Percentiles rank a stretch among this genome's conserved stretches.
Evolutionary conservation across 2,888 invertebrate genomes (phyloP).

Genomic region (Chrysina gloriosa): DNA sequence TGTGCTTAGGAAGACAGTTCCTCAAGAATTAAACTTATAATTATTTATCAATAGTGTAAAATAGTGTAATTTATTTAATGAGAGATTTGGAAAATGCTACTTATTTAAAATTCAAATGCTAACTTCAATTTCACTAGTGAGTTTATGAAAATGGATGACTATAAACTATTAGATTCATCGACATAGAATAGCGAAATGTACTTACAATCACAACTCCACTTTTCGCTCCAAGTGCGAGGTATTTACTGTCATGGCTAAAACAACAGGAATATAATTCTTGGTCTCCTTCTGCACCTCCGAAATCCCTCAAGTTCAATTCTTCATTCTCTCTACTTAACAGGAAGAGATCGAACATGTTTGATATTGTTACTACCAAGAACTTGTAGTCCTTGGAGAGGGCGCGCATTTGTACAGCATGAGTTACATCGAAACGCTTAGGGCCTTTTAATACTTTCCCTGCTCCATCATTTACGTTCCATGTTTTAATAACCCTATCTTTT

Average conservation of each 20-base stretch:
- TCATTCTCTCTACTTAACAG: not conserved
- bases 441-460: conserved; percentile 43
- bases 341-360: conserved; percentile 50
- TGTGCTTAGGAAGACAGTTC: too few species aligned
- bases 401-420: conserved; percentile 48
- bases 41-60: too few species aligned
- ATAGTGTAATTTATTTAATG: too few species aligned
- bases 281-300: conserved; percentile 41
- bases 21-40: too few species aligned
- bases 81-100: too few species aligned
- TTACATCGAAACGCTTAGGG: conserved; percentile 42
- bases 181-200: too few species aligned
- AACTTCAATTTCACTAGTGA: not conserved
- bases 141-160: too few species aligned
- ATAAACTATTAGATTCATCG: too few species aligned
- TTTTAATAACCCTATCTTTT: conserved; percentile 47
- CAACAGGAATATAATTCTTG: conserved; percentile 51
- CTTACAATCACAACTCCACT: conserved; percentile 74
- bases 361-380: conserved; percentile 50
- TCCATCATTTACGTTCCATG: conserved; percentile 46
- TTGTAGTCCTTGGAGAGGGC: conserved; percentile 46
- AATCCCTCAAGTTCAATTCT: conserved; percentile 21
- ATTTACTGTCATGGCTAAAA: conserved; percentile 68
- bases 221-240: conserved; percentile 74
- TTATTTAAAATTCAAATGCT: too few species aligned